phyloP scores from a whole-genome alignment of 2,113 vertebrate genomes.

The Centropus unirufus region DNA sequence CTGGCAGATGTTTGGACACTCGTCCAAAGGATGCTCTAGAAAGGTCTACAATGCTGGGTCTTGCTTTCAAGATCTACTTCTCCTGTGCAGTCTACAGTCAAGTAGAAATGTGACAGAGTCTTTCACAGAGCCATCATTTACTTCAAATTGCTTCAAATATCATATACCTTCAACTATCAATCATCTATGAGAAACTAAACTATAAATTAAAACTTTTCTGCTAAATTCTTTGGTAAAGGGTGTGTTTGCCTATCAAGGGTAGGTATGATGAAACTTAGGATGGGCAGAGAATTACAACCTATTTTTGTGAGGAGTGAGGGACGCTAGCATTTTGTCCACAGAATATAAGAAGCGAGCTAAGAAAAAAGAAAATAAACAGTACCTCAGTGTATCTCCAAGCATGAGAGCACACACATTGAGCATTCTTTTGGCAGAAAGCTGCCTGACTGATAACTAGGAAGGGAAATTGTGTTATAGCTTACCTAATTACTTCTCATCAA shows the following conservation, averaged over 20 bases:
- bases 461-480: not conserved
- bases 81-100: not conserved
- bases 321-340: not conserved
- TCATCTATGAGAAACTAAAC: not conserved
- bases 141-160: not conserved
- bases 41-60: not conserved
- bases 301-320: not conserved
- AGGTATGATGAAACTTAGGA: not conserved
- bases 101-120: not conserved
- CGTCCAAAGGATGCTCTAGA: not conserved
- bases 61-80: not conserved
- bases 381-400: not conserved
- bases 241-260: not conserved
- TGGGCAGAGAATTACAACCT: not conserved
- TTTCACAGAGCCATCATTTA: not conserved
- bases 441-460: constrained; percentile 18
- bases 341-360: not conserved
- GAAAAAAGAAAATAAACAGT: not conserved
- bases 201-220: not conserved
- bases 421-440: not conserved
- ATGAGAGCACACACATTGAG: not conserved
- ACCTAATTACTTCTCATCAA: constrained; percentile 48
- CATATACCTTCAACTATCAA: not conserved
- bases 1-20: not conserved
- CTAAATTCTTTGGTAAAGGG: not conserved